Conservation (phyloP, 2,113 vertebrate species). For the Dipodomys merriami region DNA sequence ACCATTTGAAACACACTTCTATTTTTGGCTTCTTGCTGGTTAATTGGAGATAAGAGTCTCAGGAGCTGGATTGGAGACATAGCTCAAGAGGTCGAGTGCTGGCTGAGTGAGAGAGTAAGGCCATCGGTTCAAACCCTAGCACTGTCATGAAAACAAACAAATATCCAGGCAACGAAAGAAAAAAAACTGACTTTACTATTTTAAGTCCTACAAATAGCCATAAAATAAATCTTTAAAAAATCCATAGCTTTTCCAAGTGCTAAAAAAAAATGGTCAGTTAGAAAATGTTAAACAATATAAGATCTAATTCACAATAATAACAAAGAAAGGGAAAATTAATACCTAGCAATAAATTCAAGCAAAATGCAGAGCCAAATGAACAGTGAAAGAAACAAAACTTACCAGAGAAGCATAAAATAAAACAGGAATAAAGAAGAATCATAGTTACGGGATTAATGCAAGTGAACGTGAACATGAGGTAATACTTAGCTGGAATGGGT, state of each 20-base stretch:
- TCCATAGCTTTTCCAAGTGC: not conserved
- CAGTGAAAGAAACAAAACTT: not conserved
- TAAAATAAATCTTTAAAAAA: not conserved
- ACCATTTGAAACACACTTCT: no score
- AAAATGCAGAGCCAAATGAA: not conserved
- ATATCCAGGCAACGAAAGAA: not conserved
- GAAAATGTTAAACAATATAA: not conserved
- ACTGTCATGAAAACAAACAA: not conserved
- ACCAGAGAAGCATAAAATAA: not conserved
- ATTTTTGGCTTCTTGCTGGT: no score
- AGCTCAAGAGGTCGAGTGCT: no score
- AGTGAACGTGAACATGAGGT: conserved; percentile 26
- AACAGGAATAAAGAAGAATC: not conserved
- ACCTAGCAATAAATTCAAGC: not conserved
- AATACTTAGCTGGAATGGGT: not conserved
- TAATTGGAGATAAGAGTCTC: no score
- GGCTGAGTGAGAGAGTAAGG: no score
- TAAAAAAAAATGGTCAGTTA: not conserved
- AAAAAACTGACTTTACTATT: not conserved
- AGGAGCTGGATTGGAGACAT: no score
- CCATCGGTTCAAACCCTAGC: no score
- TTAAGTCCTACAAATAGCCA: not conserved
- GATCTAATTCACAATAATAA: not conserved
- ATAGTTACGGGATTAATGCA: not conserved
- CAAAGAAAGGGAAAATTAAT: not conserved